Evolutionary conservation across 2,113 vertebrate genomes (phyloP).

Genomic region (Apteryx mantelli): DNA sequence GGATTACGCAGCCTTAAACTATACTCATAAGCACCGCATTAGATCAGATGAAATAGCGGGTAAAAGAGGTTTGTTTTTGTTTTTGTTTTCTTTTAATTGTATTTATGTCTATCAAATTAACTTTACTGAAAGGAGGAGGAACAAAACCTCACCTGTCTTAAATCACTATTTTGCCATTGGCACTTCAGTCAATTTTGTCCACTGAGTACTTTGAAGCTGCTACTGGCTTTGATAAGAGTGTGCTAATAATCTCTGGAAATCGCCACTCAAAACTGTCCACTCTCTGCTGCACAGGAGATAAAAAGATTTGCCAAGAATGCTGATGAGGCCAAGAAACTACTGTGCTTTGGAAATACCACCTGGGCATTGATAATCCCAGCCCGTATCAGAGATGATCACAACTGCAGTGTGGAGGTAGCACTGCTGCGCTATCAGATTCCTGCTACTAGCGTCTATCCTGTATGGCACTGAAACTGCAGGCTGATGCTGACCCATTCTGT

Average conservation of each 20-base stretch:
- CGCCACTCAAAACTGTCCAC: background rate
- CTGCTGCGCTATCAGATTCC: background rate
- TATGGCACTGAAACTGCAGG: accelerated
- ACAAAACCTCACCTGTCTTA: background rate
- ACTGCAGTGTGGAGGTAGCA: background rate
- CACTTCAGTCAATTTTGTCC: background rate
- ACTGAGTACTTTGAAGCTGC: background rate
- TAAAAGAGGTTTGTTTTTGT: background rate
- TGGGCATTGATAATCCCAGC: background rate
- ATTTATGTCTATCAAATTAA: background rate
- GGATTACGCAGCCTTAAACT: background rate
- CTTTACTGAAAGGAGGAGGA: background rate
- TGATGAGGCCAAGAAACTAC: background rate
- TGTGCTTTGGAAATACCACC: background rate
- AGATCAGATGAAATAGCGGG: background rate
- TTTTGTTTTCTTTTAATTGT: background rate
- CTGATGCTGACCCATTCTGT: background rate
- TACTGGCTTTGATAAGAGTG: background rate
- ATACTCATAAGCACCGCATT: background rate
- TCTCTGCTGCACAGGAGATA: background rate
- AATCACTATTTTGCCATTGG: background rate
- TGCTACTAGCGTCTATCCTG: background rate
- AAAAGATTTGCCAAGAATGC: background rate
- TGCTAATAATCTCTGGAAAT: background rate
- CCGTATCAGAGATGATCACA: background rate